Base-by-base conservation (phyloP, 1,140 invertebrate genomes). In the Piezodorus guildinii region DNA sequence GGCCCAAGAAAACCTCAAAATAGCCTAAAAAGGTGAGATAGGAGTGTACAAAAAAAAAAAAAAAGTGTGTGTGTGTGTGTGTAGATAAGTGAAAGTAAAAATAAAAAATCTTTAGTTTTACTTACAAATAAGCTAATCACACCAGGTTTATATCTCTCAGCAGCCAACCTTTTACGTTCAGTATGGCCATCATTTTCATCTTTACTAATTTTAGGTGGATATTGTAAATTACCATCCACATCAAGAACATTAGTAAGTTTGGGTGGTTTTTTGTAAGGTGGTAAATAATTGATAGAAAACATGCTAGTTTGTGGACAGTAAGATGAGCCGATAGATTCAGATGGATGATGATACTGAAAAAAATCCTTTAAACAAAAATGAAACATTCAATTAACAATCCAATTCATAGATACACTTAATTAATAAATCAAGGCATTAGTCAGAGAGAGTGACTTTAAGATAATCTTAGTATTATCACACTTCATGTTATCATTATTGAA, bases 311-410 rank as follows among this genome's bases (percentile, higher is more conserved):
- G 70, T n/a, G 81, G 82, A 3, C 78, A 81, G 67, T 80, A 85
- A 65, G 75, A 75, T 68, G 76, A 80, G 59, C 78, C 83, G 60
- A 85, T 85, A 46, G 78, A 80, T 73, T 88, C 84, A 46, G 77
- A 79, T 4, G 85, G 85, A 65, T 80, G 83, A 15, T 77, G 73
- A 68, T 80, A 80, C 43, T 77, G 72, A 60, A 77, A 78, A 30
- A 76, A 74, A 68, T 83, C 75, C 67, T 73, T 27, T 5, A 39
- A 39, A 39, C 34, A 39, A 10, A 39, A 10, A 39, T 6, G 12
- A 39, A 8, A 39, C 27, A 30, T 3, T 30, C 8, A 30, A 30
- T 30, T 30, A 30, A 30, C 27, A n/a, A n/a, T n/a, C n/a, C n/a
- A n/a, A n/a, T n/a, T n/a, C n/a, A n/a, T n/a, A n/a, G n/a, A n/a